Base-by-base conservation (phyloP, 2,113 vertebrate species). In the Ictalurus furcatus region DNA sequence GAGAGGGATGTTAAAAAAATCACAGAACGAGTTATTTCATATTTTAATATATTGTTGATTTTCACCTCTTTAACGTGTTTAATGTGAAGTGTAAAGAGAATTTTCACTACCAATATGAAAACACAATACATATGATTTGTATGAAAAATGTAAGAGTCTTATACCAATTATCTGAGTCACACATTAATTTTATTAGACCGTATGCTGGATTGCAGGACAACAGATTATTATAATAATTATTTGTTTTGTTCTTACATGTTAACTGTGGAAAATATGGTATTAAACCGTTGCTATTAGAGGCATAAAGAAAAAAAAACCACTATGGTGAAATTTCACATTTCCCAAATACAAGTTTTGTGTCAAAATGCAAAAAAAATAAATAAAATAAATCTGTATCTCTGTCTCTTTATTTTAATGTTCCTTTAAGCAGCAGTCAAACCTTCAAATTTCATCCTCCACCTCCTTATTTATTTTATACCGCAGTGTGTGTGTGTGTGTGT, bases 381-480 rank as follows among this genome's bases (percentile, higher is more conserved):
- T 48, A 48, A 48, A 44, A 44, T 44, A 48, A n/a, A 67, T 28
- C 25, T 76, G 37, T 52, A 25, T 52, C 25, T 76, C 52, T 76
- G 28, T 84, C 71, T 28, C 30, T 80, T 25, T 61, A 37, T 83
- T 83, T 59, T 21, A 30, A 58, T 34, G 25, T 83, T 83, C 65
- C 74, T 48, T 67, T 52, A 5, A 65, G 12, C 28, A 54, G 59
- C 85, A 58, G 21, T 63, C 56, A 61, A 37, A 76, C 69, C 44
- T 74, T 63, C 48, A 85, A 61, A 59, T 83, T 30, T 37, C 8
- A 83, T 83, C 61, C 56, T 61, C 21, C 6, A 11, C 21, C 30
- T 71, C 13, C 44, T 65, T 90, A 86, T 90, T 88, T 90, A 86
- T 40, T 40, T 40, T 40, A 19, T 59, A 48, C 44, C 44, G 2